A percentile compares a stretch with the other conserved stretches of the same genome.
These are phyloP conservation scores for Dendronephthya gigantea DNA, from an alignment of 64 coral and sea anemone species.

Conservation along the genomic window DNA sequence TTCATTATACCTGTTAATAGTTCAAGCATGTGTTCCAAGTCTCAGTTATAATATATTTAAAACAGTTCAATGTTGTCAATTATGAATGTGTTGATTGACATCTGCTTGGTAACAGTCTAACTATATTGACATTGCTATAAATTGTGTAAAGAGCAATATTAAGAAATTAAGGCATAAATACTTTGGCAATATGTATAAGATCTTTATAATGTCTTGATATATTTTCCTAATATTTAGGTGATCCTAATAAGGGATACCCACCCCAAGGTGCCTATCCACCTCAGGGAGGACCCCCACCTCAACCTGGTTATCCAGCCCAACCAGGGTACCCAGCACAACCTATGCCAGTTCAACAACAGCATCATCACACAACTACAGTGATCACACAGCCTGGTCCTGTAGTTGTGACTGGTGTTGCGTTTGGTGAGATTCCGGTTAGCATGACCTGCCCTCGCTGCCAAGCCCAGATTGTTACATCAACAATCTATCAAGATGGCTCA, in stretches of 20 bases:
- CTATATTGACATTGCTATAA: no score
- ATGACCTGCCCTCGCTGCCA: slow-evolving; percentile 94
- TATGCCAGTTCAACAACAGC: neutral
- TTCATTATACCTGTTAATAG: no score
- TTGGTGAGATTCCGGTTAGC: slow-evolving; percentile 69
- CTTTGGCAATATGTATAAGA: no score
- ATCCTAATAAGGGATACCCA: neutral
- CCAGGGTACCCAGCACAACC: neutral
- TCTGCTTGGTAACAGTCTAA: no score
- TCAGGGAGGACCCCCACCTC: neutral
- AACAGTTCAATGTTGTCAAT: no score
- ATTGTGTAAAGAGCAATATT: no score
- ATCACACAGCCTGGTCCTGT: neutral
- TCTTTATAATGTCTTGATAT: no score
- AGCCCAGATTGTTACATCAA: slow-evolving; percentile 70
- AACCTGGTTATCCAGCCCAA: neutral
- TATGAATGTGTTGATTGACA: no score
- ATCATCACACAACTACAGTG: neutral
- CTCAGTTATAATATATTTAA: no score
- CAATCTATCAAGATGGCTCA: slow-evolving; percentile 73
- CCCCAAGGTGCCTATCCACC: neutral
- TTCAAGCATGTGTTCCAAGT: no score
- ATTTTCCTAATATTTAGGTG: neutral
- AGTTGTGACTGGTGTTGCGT: neutral
- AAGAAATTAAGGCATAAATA: no score